Conservation (phyloP, 2,888 invertebrate species). For the Caenorhabditis uteleia region DNA sequence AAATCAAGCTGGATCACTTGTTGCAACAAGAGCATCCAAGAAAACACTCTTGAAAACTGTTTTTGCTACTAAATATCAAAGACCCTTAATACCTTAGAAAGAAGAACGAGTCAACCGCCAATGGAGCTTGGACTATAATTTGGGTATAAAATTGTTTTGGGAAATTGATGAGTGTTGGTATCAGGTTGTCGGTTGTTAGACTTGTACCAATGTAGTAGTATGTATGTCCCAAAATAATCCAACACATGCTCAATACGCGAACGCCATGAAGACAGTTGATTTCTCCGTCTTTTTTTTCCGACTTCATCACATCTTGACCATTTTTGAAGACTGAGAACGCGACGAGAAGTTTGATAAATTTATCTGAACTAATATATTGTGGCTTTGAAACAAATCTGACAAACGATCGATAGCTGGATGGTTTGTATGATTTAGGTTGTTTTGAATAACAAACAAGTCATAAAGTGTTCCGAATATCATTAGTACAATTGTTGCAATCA, state of each 20-base stretch:
- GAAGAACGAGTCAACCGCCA: conserved; percentile 72
- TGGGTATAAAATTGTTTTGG: conserved; percentile 70
- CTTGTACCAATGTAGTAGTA: conserved; percentile 69
- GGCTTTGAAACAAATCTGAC: neutral
- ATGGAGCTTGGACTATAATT: conserved; percentile 70
- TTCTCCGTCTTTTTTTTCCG: conserved; percentile 53
- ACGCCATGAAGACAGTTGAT: conserved; percentile 50
- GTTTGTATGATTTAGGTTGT: conserved; percentile 14
- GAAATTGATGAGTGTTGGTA: conserved; percentile 66
- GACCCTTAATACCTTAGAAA: conserved; percentile 67
- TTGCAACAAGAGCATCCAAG: too few species aligned
- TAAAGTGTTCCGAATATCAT: conserved; percentile 65
- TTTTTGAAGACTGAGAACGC: conserved; percentile 74
- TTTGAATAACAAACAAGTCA: conserved; percentile 61
- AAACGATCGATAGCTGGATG: conserved; percentile 17
- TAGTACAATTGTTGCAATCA: conserved; percentile 58
- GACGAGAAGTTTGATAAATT: conserved; percentile 51
- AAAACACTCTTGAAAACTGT: neutral
- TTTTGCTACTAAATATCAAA: neutral
- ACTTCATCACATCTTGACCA: conserved; percentile 71
- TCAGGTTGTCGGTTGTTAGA: conserved; percentile 66
- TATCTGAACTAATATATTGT: conserved; percentile 25
- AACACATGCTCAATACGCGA: conserved; percentile 74
- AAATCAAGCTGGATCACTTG: too few species aligned
- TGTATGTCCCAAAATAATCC: conserved; percentile 75